Conservation (phyloP, 1,140 invertebrate species). For the Heliconius melpomene region DNA sequence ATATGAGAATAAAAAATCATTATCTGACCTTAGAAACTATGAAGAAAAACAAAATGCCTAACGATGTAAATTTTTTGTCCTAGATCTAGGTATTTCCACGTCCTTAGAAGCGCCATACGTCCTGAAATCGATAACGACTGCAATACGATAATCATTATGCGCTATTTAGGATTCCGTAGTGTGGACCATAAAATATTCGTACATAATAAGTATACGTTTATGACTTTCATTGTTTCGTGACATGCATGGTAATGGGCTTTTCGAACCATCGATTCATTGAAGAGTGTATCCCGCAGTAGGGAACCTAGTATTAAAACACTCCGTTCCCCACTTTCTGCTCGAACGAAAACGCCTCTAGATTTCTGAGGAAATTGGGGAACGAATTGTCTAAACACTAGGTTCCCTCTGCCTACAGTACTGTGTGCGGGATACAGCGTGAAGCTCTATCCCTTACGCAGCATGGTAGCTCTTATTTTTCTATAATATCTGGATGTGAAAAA, state of each 20-base stretch:
- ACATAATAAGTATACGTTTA: not conserved
- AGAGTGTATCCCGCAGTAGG: not conserved
- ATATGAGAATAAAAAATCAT: too few species aligned
- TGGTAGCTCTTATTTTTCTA: too few species aligned
- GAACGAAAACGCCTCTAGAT: too few species aligned
- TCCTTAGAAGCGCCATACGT: slow-evolving; percentile 23
- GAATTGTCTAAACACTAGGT: too few species aligned
- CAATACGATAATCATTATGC: slow-evolving; percentile 36
- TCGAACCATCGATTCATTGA: not conserved
- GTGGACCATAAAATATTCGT: not conserved
- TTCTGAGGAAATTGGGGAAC: too few species aligned
- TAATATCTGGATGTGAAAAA: too few species aligned
- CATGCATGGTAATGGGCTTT: not conserved
- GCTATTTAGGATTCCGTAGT: slow-evolving; percentile 33
- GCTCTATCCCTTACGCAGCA: too few species aligned
- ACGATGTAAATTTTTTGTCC: not conserved
- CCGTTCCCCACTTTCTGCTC: too few species aligned
- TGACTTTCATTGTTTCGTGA: not conserved
- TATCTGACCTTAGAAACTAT: too few species aligned
- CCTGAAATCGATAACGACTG: slow-evolving; percentile 35
- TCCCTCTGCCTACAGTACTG: too few species aligned
- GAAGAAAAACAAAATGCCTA: not conserved
- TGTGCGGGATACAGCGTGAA: too few species aligned
- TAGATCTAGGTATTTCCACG: slow-evolving; percentile 19
- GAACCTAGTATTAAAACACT: too few species aligned